Percentiles rank a stretch among this genome's conserved stretches.
These are phyloP conservation scores for Falco naumanni DNA, from an alignment of 2,797 vertebrate species.

Conservation along the genomic window DNA sequence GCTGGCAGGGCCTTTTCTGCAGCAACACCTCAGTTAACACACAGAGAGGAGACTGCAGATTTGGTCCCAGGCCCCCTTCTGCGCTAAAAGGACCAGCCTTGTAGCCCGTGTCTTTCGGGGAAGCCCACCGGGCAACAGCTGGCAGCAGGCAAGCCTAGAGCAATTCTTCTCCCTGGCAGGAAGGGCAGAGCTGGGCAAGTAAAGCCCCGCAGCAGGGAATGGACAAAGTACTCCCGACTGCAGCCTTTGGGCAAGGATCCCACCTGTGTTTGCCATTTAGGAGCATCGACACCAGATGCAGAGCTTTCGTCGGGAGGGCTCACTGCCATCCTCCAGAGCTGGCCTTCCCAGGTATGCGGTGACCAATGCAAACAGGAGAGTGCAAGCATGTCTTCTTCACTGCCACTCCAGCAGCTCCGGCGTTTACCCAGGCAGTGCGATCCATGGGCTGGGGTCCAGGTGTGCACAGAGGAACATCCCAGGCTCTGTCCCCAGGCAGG, in stretches of 20 bases:
- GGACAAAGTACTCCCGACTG: neutral
- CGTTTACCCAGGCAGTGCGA: neutral
- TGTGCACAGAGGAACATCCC: neutral
- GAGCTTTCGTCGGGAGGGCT: neutral
- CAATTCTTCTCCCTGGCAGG: neutral
- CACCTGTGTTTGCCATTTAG: neutral
- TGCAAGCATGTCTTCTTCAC: rapidly evolving
- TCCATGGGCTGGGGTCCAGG: rapidly evolving
- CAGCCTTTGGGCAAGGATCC: neutral
- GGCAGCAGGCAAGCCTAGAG: neutral
- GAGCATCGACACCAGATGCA: neutral
- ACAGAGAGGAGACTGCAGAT: neutral
- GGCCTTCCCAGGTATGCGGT: neutral
- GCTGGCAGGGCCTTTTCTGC: neutral
- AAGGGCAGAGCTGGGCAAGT: neutral
- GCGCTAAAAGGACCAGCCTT: neutral
- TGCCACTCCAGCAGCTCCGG: neutral
- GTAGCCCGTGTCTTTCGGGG: neutral
- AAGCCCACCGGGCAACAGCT: neutral
- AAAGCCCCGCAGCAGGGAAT: neutral
- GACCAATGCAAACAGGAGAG: neutral
- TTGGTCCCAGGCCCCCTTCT: neutral
- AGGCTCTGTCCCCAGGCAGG: neutral
- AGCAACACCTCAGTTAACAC: neutral
- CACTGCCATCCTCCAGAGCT: neutral